Percentiles rank a stretch among this genome's conserved stretches.
Conservation (phyloP, 2,797 vertebrate genomes). For the Sciurus carolinensis region DNA sequence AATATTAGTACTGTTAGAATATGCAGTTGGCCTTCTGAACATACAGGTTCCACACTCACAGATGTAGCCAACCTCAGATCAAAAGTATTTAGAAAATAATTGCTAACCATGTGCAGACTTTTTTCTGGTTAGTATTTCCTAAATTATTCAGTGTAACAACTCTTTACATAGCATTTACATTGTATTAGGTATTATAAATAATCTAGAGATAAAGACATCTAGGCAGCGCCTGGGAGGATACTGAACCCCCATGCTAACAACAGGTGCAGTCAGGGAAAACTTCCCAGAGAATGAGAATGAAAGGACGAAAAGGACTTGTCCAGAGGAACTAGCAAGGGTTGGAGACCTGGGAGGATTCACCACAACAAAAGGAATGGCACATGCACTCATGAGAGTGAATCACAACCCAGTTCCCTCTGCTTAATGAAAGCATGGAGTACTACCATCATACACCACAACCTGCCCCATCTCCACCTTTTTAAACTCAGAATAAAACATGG, state of each 20-base stretch:
- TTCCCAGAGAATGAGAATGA: not conserved
- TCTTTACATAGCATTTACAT: not conserved
- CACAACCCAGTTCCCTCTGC: not conserved
- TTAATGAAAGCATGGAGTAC: not conserved
- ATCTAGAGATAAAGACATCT: not conserved
- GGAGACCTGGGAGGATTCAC: not conserved
- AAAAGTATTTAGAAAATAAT: not conserved
- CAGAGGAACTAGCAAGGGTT: not conserved
- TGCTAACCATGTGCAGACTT: not conserved
- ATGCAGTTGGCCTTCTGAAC: not conserved
- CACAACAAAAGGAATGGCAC: not conserved
- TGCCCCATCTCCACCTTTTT: no score
- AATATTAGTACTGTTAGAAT: not conserved
- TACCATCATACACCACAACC: not conserved
- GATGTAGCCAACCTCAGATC: not conserved
- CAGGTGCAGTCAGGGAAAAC: not conserved
- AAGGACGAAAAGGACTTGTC: not conserved
- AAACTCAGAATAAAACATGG: not conserved
- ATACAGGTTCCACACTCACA: not conserved
- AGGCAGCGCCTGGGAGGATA: no score
- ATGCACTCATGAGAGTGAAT: accelerated
- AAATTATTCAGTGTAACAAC: no score
- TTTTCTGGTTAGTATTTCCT: not conserved
- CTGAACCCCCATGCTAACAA: not conserved
- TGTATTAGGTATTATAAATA: not conserved